Conservation (phyloP, 2,113 vertebrate genomes). For the Paralichthys olivaceus region DNA sequence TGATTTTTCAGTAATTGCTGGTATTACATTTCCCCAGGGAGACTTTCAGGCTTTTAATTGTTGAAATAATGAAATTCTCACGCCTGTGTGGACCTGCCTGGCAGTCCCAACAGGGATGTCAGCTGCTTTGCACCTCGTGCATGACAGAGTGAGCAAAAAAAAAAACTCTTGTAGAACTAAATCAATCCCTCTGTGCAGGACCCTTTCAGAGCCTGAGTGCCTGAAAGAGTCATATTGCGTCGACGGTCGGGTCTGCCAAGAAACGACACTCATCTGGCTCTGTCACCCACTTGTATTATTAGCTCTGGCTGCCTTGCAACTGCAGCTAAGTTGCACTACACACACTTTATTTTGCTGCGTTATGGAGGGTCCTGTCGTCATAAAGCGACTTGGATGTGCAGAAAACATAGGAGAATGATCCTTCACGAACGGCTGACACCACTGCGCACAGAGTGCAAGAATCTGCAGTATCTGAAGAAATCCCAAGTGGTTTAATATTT, state of each 20-base stretch:
- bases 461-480: background rate
- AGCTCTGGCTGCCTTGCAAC: slow-evolving; percentile 60
- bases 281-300: slow-evolving; percentile 63
- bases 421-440: background rate
- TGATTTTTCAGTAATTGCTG: too few relatives aligned
- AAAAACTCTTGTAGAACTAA: background rate
- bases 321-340: slow-evolving; percentile 21
- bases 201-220: slow-evolving; percentile 26
- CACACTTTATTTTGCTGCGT: background rate
- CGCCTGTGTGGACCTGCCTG: background rate
- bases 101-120: background rate
- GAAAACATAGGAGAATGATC: background rate
- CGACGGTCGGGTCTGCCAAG: slow-evolving; percentile 27
- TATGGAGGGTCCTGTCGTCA: background rate
- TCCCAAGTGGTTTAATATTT: too few relatives aligned
- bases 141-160: background rate
- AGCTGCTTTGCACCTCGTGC: background rate
- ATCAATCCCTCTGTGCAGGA: background rate
- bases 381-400: background rate
- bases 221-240: slow-evolving; percentile 45
- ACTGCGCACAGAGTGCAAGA: background rate
- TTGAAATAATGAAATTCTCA: background rate
- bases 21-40: too few relatives aligned
- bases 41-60: too few relatives aligned
- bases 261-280: slow-evolving; percentile 46